Conservation (phyloP, 2,113 vertebrate species). For the Leptobrachium ailaonicum region DNA sequence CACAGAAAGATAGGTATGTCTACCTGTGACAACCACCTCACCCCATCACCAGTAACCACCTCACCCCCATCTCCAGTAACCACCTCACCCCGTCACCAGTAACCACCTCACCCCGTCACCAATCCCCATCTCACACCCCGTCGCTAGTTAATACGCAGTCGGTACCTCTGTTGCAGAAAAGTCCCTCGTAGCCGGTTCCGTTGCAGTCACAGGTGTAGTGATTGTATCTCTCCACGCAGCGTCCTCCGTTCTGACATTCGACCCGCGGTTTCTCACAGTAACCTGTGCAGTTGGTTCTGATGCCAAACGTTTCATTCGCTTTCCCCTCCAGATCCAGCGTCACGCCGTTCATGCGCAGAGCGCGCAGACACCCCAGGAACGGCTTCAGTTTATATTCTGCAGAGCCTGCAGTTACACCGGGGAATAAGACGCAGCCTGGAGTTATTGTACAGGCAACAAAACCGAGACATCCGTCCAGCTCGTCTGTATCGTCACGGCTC, state of each 20-base stretch:
- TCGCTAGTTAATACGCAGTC: neutral
- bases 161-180: conserved; percentile 91
- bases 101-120: no score
- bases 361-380: conserved; percentile 90
- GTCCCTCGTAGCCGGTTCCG: conserved; percentile 88
- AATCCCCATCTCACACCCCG: no score
- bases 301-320: conserved; percentile 84
- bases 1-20: no score
- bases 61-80: no score
- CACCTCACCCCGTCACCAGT: no score
- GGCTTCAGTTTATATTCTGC: conserved; percentile 85
- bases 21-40: no score
- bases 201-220: conserved; percentile 93
- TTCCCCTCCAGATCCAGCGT: conserved; percentile 90
- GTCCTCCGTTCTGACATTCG: conserved; percentile 88
- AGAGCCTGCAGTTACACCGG: conserved; percentile 66
- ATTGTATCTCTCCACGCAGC: conserved; percentile 90
- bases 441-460: no score
- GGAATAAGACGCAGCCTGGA: no score
- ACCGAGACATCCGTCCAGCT: no score
- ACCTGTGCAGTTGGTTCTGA: conserved; percentile 89
- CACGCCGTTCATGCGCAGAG: conserved; percentile 87
- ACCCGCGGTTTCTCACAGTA: conserved; percentile 82
- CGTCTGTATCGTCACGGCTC: no score
- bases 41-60: no score